These are phyloP conservation scores for Pseudochirops cupreus DNA, from an alignment of 2,797 vertebrate genomes.

Conservation along the genomic window DNA sequence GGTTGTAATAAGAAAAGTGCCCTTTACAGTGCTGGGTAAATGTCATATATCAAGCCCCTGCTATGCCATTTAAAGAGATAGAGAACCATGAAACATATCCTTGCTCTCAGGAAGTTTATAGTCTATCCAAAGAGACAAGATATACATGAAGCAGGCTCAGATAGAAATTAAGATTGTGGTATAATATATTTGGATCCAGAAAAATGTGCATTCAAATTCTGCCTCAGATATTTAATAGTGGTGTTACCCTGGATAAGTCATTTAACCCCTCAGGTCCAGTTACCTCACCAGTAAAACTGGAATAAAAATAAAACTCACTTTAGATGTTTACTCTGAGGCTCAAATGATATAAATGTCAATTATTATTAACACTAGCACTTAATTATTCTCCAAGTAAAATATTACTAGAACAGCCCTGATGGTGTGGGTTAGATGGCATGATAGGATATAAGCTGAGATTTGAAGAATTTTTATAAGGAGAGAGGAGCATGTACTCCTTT, in stretches of 20 bases:
- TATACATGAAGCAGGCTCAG: not conserved
- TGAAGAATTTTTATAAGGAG: not conserved
- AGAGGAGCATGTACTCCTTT: not conserved
- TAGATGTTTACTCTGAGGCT: not conserved
- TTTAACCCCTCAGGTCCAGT: not conserved
- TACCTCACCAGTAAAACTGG: not conserved
- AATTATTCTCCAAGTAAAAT: not conserved
- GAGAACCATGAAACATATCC: not conserved
- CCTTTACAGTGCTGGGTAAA: not conserved
- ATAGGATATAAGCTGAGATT: not conserved
- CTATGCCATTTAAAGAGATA: not conserved
- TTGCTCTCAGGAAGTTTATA: not conserved
- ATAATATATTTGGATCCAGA: not conserved
- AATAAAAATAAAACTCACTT: not conserved
- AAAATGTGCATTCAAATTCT: not conserved
- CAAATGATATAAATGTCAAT: not conserved
- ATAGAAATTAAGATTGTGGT: not conserved
- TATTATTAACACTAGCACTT: not conserved
- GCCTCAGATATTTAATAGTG: not conserved
- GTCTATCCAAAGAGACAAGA: not conserved
- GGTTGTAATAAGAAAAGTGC: not conserved
- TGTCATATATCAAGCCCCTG: not conserved
- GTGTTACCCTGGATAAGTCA: not conserved
- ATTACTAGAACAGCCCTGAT: not conserved
- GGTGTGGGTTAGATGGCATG: not conserved